A percentile compares a stretch with the other conserved stretches of the same genome.
Conservation (phyloP, 2,113 vertebrate species). For the Rhabdornis inornatus region DNA sequence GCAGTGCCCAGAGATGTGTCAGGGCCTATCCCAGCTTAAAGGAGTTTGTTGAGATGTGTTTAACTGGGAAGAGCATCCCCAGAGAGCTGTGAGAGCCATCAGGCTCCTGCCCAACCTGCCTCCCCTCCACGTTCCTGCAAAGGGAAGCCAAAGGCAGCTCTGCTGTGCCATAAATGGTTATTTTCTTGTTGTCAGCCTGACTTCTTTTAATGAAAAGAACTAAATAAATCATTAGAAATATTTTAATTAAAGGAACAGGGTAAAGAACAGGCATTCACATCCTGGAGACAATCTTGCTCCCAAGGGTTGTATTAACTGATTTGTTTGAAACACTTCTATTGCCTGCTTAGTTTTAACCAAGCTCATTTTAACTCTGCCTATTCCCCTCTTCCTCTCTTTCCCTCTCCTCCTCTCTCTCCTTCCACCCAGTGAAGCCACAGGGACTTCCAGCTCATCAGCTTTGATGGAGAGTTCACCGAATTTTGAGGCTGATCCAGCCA, state of each 20-base stretch:
- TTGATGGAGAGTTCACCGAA: conserved; percentile 34
- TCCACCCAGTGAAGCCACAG: background rate
- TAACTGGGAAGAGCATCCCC: background rate
- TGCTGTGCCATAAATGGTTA: background rate
- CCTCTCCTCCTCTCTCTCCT: background rate
- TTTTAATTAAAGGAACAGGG: background rate
- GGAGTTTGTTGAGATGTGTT: background rate
- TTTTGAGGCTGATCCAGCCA: conserved; percentile 46
- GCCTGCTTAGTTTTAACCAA: conserved; percentile 16
- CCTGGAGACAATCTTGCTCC: background rate
- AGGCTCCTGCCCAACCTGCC: background rate
- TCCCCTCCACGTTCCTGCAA: fast-evolving
- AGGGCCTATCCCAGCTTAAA: background rate
- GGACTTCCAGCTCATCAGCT: conserved; percentile 57
- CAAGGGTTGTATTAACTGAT: background rate
- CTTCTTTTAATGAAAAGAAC: background rate
- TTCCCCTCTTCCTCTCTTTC: background rate
- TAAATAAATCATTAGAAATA: conserved; percentile 30
- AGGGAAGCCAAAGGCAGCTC: background rate
- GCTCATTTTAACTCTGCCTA: background rate
- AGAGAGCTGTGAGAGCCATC: background rate
- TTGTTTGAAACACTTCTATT: background rate
- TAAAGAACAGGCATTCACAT: background rate
- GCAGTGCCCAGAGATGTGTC: background rate
- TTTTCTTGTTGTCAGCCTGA: background rate